Percentiles rank a stretch among this genome's conserved stretches.
phyloP scores from a whole-genome alignment of 1,140 invertebrate species.

The Heliconius hermathena region DNA sequence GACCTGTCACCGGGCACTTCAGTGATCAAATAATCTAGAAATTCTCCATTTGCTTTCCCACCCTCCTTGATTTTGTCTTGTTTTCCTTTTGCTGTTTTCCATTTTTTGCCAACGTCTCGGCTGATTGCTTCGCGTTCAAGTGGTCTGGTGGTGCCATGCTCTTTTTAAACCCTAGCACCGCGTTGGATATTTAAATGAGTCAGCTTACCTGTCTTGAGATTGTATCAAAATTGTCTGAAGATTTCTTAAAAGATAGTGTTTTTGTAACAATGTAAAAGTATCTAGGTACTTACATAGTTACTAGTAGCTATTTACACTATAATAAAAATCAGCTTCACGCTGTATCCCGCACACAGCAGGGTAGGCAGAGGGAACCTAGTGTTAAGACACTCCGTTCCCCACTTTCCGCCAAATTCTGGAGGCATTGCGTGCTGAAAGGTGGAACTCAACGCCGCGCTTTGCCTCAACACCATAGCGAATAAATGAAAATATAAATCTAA shows the following conservation, averaged over 20 bases:
- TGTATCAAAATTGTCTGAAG: slow-evolving; percentile 16
- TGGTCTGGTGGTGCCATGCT: slow-evolving; percentile 55
- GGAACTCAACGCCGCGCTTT: too few relatives aligned
- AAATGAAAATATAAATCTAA: too few relatives aligned
- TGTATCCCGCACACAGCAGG: too few relatives aligned
- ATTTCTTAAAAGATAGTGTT: slow-evolving; percentile 23
- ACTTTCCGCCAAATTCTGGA: too few relatives aligned
- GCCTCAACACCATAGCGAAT: too few relatives aligned
- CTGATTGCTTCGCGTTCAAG: slow-evolving; percentile 67
- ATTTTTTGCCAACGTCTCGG: slow-evolving; percentile 63
- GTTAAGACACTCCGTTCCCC: too few relatives aligned
- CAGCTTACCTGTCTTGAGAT: slow-evolving; percentile 45
- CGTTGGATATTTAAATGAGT: slow-evolving; percentile 63
- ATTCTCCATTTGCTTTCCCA: slow-evolving; percentile 41
- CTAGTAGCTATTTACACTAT: too few relatives aligned
- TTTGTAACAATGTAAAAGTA: slow-evolving; percentile 5
- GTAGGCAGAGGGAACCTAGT: too few relatives aligned
- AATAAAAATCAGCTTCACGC: too few relatives aligned
- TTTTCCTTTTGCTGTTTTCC: slow-evolving; percentile 58
- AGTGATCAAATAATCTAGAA: slow-evolving; percentile 36
- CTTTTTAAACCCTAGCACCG: slow-evolving; percentile 66
- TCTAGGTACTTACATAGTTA: too few relatives aligned
- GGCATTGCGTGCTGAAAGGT: too few relatives aligned
- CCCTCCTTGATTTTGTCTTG: slow-evolving; percentile 41
- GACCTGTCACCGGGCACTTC: slow-evolving; percentile 22